Percentiles rank a stretch among this genome's conserved stretches.
Evolutionary conservation across 64 coral and sea anemone species (phyloP).

Genomic region (Pachyseris speciosa): DNA sequence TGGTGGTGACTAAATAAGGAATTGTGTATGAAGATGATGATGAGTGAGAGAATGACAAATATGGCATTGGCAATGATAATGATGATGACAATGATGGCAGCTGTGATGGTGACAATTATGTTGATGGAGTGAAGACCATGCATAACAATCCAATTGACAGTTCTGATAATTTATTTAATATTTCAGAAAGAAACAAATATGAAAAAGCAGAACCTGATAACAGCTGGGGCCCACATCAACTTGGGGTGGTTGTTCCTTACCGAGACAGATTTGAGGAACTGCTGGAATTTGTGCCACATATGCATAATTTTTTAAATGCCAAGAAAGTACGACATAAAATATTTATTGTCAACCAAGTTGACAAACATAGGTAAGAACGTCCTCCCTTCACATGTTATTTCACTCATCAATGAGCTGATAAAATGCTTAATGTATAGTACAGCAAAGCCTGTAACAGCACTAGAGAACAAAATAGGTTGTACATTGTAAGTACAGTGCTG

Average conservation of each 20-base stretch:
- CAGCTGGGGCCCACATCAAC: slow-evolving; percentile 90
- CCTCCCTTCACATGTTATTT: neutral
- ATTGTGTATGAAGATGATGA: too few relatives aligned
- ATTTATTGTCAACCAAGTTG: slow-evolving; percentile 94
- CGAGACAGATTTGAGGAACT: slow-evolving; percentile 98
- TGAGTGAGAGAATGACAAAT: too few relatives aligned
- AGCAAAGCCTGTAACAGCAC: too few relatives aligned
- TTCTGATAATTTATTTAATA: neutral
- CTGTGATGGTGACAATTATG: too few relatives aligned
- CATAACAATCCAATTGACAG: too few relatives aligned
- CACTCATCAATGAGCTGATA: neutral
- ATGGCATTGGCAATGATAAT: too few relatives aligned
- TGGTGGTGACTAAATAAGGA: too few relatives aligned
- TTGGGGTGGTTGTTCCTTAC: slow-evolving; percentile 94
- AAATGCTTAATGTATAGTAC: too few relatives aligned
- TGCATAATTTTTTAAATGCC: slow-evolving; percentile 88
- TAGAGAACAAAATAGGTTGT: too few relatives aligned
- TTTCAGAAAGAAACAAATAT: neutral
- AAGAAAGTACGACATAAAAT: slow-evolving; percentile 96
- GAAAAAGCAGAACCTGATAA: slow-evolving; percentile 36
- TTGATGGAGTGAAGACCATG: too few relatives aligned
- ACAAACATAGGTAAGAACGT: slow-evolving; percentile 82
- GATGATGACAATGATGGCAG: too few relatives aligned
- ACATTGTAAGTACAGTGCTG: too few relatives aligned
- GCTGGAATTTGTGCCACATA: slow-evolving; percentile 94